Percentiles rank a stretch among this genome's conserved stretches.
phyloP scores from a whole-genome alignment of 1,140 invertebrate genomes.

The Ephestia elutella region DNA sequence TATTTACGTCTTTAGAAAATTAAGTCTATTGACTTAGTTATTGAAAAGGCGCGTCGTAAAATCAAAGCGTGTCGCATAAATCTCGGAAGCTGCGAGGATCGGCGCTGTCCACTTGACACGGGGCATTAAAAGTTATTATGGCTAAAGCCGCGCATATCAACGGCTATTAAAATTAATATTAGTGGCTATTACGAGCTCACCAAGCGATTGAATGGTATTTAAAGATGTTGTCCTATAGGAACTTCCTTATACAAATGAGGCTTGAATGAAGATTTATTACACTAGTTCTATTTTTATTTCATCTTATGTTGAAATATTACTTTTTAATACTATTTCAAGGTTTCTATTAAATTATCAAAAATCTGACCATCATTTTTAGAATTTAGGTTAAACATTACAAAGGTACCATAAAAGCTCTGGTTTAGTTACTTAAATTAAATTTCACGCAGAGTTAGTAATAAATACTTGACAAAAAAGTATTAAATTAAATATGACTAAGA shows the following conservation, averaged over 20 bases:
- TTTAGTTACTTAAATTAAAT: too few relatives aligned
- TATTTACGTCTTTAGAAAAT: slow-evolving; percentile 24
- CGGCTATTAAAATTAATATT: slow-evolving; percentile 33
- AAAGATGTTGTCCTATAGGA: neutral
- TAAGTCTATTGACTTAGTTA: slow-evolving; percentile 37
- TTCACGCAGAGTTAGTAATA: too few relatives aligned
- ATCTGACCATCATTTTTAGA: too few relatives aligned
- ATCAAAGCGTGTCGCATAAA: slow-evolving; percentile 60
- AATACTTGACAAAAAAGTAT: too few relatives aligned
- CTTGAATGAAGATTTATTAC: slow-evolving; percentile 3
- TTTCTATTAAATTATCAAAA: too few relatives aligned
- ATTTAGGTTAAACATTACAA: too few relatives aligned
- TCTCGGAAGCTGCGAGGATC: slow-evolving; percentile 48
- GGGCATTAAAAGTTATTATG: slow-evolving; percentile 51
- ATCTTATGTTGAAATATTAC: slow-evolving; percentile 4
- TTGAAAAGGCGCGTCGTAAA: slow-evolving; percentile 37
- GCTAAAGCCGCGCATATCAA: slow-evolving; percentile 38
- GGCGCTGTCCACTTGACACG: slow-evolving; percentile 52
- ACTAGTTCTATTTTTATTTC: slow-evolving; percentile 10
- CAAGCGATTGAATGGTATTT: neutral
- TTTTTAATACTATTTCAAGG: too few relatives aligned
- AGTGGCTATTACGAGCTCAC: neutral
- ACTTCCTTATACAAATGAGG: neutral
- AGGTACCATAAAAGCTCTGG: too few relatives aligned
- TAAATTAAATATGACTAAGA: too few relatives aligned